Conservation (phyloP, 2,797 vertebrate genomes). For the Oryzias sinensis region DNA sequence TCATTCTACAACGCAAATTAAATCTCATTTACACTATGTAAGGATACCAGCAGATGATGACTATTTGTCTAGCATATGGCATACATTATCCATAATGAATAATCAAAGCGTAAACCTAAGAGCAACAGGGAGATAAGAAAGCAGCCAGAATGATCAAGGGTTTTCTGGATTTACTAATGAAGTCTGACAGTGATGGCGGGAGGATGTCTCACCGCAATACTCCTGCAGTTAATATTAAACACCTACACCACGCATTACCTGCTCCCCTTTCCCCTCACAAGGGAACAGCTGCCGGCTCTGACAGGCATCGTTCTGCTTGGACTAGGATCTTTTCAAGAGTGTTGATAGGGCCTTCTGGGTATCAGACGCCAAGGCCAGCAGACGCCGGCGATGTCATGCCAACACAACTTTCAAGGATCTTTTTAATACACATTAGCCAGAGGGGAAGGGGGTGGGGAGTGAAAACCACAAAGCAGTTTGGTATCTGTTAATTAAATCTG, state of each 20-base stretch:
- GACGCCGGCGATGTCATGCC: constrained; percentile 21
- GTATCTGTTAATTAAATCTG: constrained; percentile 46
- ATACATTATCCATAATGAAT: constrained; percentile 18
- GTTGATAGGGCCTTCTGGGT: constrained; percentile 30
- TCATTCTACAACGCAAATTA: constrained; percentile 1
- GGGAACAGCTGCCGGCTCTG: constrained; percentile 37
- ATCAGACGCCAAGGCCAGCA: constrained; percentile 30
- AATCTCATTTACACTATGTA: constrained; percentile 20
- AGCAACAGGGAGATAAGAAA: constrained; percentile 24
- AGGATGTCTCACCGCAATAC: constrained; percentile 39
- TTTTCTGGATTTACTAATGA: constrained; percentile 32
- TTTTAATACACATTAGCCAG: constrained; percentile 35
- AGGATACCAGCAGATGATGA: constrained; percentile 9
- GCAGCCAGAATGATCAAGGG: constrained; percentile 28
- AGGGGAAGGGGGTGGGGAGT: background rate
- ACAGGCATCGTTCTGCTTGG: constrained; percentile 44
- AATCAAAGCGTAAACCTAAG: constrained; percentile 18
- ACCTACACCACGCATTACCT: constrained; percentile 23
- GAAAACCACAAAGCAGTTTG: constrained; percentile 15
- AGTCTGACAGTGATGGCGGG: constrained; percentile 24
- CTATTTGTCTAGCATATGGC: constrained; percentile 1
- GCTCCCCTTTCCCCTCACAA: constrained; percentile 17
- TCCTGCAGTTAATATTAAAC: constrained; percentile 55
- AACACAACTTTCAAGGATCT: constrained; percentile 26
- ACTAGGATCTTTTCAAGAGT: constrained; percentile 37